Evolutionary conservation across 2,888 invertebrate genomes (phyloP), one percentile per base, ranked within the genome.

Genomic region (Microplitis manilae): DNA sequence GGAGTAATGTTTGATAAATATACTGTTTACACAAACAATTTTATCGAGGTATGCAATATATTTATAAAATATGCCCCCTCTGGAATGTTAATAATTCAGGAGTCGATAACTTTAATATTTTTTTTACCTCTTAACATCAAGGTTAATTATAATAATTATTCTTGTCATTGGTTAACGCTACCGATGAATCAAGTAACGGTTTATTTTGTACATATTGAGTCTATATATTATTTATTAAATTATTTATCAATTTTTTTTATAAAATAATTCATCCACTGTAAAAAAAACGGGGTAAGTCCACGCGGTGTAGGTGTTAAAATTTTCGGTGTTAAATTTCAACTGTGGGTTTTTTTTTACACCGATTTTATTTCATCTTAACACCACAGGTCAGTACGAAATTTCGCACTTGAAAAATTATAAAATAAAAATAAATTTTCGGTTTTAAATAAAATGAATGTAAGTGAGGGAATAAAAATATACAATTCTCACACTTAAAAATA

Each of bases 401-500:
- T 30, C 4, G 30, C 30, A 30, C 30, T 30, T 30, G 30, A 30
- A 30, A 30, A 30, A 30, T 30, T 30, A 4, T 30, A 30, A 30
- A 30, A 30, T 30, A 30, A 30, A 30, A 30, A 30, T 30, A 20
- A 20, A 20, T 30, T 30, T 30, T 30, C 4, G 30, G 30, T 30
- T 30, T 30, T 30, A 30, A 2, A 4, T 30, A 2, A 30, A 30
- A 30, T 30, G 30, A 30, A 30, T 30, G 30, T 30, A 4, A 30
- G 30, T 30, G 30, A 30, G 30, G 30, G 30, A 30, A 30, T 30
- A 30, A 30, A 30, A 30, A 30, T 30, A 6, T 40, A 6, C 15
- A 69, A 41, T 59, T 20, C 17, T 17, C 41, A 15, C 40, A 69
- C 5, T 39, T 39, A 65, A 38, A 69, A 69, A 73, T 59, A 70